These are phyloP conservation scores for Microctenopoma lineatum DNA, from an alignment of 2,797 vertebrate species.

Conservation along the genomic window DNA sequence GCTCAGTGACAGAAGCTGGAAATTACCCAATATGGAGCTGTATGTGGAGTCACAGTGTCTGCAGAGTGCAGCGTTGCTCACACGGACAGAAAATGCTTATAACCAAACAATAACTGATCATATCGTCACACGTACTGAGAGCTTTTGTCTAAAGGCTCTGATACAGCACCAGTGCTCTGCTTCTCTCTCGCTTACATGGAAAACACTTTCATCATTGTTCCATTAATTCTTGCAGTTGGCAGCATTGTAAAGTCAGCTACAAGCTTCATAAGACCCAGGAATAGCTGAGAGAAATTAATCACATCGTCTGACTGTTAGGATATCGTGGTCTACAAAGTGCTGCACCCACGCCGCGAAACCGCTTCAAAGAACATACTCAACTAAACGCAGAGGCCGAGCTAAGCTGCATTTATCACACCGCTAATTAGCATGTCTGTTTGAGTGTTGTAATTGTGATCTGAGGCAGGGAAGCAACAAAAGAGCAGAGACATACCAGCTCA, in stretches of 20 bases:
- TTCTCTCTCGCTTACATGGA: conserved; percentile 7
- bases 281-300: conserved; percentile 32
- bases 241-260: conserved; percentile 28
- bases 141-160: background rate
- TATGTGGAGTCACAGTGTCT: background rate
- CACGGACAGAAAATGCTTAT: background rate
- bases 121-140: background rate
- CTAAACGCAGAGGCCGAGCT: conserved; percentile 6
- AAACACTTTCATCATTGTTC: conserved; percentile 30
- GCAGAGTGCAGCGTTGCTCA: background rate
- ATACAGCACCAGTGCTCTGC: background rate
- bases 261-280: background rate
- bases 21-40: conserved; percentile 43
- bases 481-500: conserved; percentile 19
- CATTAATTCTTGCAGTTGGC: conserved; percentile 19
- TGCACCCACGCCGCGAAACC: conserved; percentile 2
- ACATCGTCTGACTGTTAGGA: conserved; percentile 2
- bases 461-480: conserved; percentile 1
- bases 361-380: background rate
- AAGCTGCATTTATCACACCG: conserved; percentile 35
- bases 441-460: conserved; percentile 24
- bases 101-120: background rate
- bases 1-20: background rate
- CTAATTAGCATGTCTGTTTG: conserved; percentile 39
- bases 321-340: conserved; percentile 1